Base-by-base conservation (phyloP, 2,888 invertebrate species). In the Amiota minor region DNA sequence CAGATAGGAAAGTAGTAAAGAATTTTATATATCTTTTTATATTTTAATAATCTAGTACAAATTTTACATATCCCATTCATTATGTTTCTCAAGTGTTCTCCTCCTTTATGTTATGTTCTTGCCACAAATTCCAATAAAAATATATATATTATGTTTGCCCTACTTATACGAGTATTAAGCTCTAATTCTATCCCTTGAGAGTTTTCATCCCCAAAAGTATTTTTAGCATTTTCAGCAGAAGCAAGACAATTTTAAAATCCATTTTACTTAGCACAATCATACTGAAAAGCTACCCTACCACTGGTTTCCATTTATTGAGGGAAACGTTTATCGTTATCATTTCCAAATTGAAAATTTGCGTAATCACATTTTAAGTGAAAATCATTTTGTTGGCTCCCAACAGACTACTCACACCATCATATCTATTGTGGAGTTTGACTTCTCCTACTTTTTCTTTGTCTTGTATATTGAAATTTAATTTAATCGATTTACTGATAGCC, bases 301-400 rank as follows among this genome's bases (percentile, higher is more conserved):
- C 46, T 50, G 62, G 35, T 35, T 8, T 62, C 47, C 16, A 50
- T 65, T 61, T 55, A 61, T 53, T 64, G 59, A 35, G 75, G 77
- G 76, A 85, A 82, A 55, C 47, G 65, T 82, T 83, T 59, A 81
- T 75, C 79, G 84, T 85, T 83, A 83, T 85, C 83, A 78, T 82
- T 85, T 84, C 83, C 80, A 83, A 83, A 85, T 83, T 85, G 83
- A 83, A 83, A 85, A 86, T 87, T 86, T 87, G 84, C 87, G 87
- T 86, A 86, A 86, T 87, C 86, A 83, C 78, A 86, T 86, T 86
- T 85, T 82, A 81, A 87, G 87, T 84, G 84, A 86, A 86, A 86
- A 81, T 86, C 87, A 85, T 75, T 82, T 83, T 12, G 47, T 16
- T 50, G 68, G 65, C 47, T 35, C 20, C 62, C 14, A 35, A 11